phyloP scores from a whole-genome alignment of 2,888 invertebrate genomes.

The Troglohyphantes excavatus region DNA sequence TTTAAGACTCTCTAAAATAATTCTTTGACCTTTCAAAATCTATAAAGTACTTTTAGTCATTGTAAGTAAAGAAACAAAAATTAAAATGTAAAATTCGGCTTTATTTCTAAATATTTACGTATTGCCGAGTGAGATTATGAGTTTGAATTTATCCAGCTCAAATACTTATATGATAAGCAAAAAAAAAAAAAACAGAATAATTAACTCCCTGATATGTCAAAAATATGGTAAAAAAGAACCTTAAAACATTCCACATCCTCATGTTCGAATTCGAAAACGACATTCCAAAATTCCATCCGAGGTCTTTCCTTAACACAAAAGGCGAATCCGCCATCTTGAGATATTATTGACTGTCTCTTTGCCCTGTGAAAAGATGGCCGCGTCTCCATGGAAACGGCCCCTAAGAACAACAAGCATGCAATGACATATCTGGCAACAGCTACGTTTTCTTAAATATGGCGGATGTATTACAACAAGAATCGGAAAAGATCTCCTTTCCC shows the following conservation, averaged over 20 bases:
- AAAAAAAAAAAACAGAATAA: too few species aligned
- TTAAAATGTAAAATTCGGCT: too few species aligned
- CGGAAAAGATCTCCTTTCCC: constrained; percentile 40
- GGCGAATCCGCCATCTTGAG: constrained; percentile 76
- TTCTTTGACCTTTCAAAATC: too few species aligned
- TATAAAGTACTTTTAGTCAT: too few species aligned
- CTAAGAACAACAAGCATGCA: constrained; percentile 74
- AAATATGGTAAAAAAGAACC: too few species aligned
- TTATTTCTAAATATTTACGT: too few species aligned
- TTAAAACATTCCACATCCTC: neutral
- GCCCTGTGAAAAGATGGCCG: constrained; percentile 73
- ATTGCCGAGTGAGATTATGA: too few species aligned
- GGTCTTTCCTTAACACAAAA: constrained; percentile 41
- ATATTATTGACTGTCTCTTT: constrained; percentile 78
- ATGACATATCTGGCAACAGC: constrained; percentile 73
- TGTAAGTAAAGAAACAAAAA: too few species aligned
- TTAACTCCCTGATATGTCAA: too few species aligned
- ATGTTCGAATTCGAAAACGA: constrained; percentile 9
- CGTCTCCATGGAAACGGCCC: constrained; percentile 61
- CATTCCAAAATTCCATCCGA: constrained; percentile 10
- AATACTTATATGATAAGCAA: too few species aligned
- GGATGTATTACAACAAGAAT: constrained; percentile 67
- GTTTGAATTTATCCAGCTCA: too few species aligned
- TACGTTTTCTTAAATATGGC: constrained; percentile 77
- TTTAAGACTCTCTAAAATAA: too few species aligned